Base-by-base conservation (phyloP, 2,888 invertebrate species). In the Odontothrips loti region DNA sequence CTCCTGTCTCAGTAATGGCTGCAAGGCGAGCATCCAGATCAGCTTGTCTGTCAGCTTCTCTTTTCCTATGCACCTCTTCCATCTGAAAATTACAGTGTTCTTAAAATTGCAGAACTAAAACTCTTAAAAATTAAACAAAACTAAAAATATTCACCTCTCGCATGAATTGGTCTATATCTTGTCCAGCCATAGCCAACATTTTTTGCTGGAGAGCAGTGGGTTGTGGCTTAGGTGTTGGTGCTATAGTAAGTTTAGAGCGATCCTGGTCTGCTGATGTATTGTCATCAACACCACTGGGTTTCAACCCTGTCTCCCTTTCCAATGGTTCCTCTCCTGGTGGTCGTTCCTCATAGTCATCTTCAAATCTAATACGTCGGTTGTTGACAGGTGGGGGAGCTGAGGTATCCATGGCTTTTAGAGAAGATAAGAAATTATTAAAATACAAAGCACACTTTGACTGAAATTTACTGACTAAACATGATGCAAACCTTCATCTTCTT, bases 131-230 rank as follows among this genome's bases (percentile, higher is more conserved):
- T 75, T 48, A 10, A 3, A 47, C 17, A 79, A 58, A 48, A 75
- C n/a, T 48, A 8, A 78, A 63, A 34, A 79, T 79, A 51, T 68
- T 48, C 80, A 87, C 86, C 85, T 96, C 96, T 86, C 95, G 94
- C 95, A 96, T 96, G 85, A 96, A 96, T 83, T 95, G 94, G 85
- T 96, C 96, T 29, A 96, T 94, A 85, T 96, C 96, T 88, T 97
- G 96, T 0, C 96, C 96, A 17, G 95, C 95, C 85, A 96, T 90
- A n/a, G 93, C 93, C 85, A 96, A 88, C 95, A 96, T 96, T 84
- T 94, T 92, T 85, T 95, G 94, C 86, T 96, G 96, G 51, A 96
- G 87, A 0, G 94, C 92, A 0, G 94, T 94, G 0, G 94, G 94
- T 86, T 94, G 94, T 11, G 83, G 82, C 82, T 80, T 83, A 82